Conservation (phyloP, 2,888 invertebrate species). For the Sinohyriopsis cumingii region DNA sequence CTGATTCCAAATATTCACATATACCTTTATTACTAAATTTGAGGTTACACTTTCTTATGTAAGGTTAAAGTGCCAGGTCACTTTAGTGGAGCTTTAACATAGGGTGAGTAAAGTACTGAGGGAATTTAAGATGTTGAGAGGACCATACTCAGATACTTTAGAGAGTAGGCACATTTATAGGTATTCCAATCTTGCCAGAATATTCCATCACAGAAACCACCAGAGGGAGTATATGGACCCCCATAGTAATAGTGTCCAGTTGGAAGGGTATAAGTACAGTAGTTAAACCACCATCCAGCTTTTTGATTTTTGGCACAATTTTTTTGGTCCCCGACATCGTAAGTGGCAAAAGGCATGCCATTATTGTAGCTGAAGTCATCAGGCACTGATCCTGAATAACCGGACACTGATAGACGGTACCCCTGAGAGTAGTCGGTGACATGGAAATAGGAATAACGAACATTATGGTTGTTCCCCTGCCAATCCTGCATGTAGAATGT, state of each 20-base stretch:
- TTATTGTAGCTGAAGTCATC: constrained; percentile 57
- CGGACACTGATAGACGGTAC: constrained; percentile 40
- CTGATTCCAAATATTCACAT: too few species aligned
- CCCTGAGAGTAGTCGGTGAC: constrained; percentile 17
- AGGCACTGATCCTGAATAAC: constrained; percentile 27
- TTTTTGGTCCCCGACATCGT: constrained; percentile 43
- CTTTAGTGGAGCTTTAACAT: too few species aligned
- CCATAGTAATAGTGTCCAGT: constrained; percentile 58
- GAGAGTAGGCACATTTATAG: constrained; percentile 47
- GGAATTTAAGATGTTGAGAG: constrained; percentile 26
- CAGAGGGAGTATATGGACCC: constrained; percentile 48
- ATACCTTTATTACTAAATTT: too few species aligned
- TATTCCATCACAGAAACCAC: constrained; percentile 56
- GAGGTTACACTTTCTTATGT: too few species aligned
- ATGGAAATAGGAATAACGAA: constrained; percentile 42
- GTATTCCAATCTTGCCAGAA: constrained; percentile 62
- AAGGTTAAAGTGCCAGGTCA: too few species aligned
- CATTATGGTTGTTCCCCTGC: constrained; percentile 29
- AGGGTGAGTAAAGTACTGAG: too few species aligned
- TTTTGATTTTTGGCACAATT: constrained; percentile 52
- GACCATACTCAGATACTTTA: constrained; percentile 52
- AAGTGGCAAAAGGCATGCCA: constrained; percentile 49
- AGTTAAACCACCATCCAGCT: constrained; percentile 66
- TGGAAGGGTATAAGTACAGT: constrained; percentile 52
- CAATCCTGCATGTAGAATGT: constrained; percentile 56